Evolutionary conservation across 2,888 invertebrate genomes (phyloP), one percentile per base, ranked within the genome.

Genomic region (Hedychridium roseum): DNA sequence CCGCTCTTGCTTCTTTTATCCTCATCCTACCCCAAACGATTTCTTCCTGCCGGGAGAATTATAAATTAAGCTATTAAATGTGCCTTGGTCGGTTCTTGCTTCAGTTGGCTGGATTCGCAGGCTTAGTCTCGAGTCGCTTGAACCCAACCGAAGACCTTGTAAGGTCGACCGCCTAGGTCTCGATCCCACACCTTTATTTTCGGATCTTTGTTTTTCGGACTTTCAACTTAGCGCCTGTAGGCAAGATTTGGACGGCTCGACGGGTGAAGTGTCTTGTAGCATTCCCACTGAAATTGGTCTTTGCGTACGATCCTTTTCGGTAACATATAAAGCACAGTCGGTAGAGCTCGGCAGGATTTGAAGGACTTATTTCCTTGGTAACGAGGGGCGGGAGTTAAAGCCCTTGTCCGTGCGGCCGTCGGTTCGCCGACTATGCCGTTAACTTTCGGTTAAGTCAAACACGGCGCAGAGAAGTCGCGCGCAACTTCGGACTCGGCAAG

Each of bases 391-490:
- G 48, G 50, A 54, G 48, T 57, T 50, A 48, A 58, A 46, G 41
- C 48, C 28, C 53, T 43, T 36, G 49, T 35, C 43, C 37, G 36
- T 28, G 11, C 40, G 50, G 45, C 16, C 41, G 58, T 52, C 42
- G 51, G 40, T 34, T 43, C 30, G 11, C 5, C 23, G 21, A 21
- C 35, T 12, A 14, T 11, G 49, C 45, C 45, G 47, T 57, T 63
- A 74, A 75, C 71, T 77, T 76, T 67, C 70, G 70, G 71, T 74
- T 76, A 74, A 77, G 76, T 73, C 76, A 72, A 76, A 76, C 71
- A 73, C 67, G 65, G 60, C 66, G 68, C 58, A 70, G n/a, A n/a
- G n/a, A 71, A 73, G 73, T 73, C 74, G 64, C 49, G 54, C 58
- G 53, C 53, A 76, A 71, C 68, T 78, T 73, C 56, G 70, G 66